Evolutionary conservation across 2,888 invertebrate genomes (phyloP).

Genomic region (Dynastes maya): DNA sequence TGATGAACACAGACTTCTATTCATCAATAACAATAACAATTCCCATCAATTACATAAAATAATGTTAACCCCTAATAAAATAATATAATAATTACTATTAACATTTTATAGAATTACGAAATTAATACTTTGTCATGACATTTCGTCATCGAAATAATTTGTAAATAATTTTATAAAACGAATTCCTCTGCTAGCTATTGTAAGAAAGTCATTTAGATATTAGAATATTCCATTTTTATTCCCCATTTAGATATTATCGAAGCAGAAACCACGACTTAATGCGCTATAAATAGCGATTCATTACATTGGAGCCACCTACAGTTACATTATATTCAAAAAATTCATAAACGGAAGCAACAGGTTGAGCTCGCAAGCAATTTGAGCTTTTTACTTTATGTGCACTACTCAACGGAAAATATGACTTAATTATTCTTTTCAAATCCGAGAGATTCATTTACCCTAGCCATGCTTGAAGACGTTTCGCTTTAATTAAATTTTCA

Average conservation of each 20-base stretch:
- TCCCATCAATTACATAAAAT: too few relatives aligned
- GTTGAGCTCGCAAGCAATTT: slow-evolving; percentile 35
- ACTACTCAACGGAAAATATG: slow-evolving; percentile 10
- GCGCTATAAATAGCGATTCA: slow-evolving; percentile 6
- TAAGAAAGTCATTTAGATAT: not conserved
- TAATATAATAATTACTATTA: too few relatives aligned
- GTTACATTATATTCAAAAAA: slow-evolving; percentile 33
- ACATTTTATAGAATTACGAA: too few relatives aligned
- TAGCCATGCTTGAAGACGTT: not conserved
- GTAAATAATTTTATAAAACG: too few relatives aligned
- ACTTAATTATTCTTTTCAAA: slow-evolving; percentile 33
- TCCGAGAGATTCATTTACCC: not conserved
- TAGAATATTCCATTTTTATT: not conserved
- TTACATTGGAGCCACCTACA: not conserved
- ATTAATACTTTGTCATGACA: too few relatives aligned
- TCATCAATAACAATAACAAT: too few relatives aligned
- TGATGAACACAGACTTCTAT: too few relatives aligned
- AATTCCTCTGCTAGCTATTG: not conserved
- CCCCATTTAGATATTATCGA: not conserved
- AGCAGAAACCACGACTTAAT: not conserved
- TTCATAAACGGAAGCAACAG: slow-evolving; percentile 34
- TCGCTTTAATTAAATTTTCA: not conserved
- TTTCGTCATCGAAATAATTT: too few relatives aligned
- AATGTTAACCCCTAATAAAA: too few relatives aligned
- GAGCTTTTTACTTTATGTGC: slow-evolving; percentile 13